phyloP scores from a whole-genome alignment of 1,140 invertebrate genomes.

The Zaprionus nigranus region DNA sequence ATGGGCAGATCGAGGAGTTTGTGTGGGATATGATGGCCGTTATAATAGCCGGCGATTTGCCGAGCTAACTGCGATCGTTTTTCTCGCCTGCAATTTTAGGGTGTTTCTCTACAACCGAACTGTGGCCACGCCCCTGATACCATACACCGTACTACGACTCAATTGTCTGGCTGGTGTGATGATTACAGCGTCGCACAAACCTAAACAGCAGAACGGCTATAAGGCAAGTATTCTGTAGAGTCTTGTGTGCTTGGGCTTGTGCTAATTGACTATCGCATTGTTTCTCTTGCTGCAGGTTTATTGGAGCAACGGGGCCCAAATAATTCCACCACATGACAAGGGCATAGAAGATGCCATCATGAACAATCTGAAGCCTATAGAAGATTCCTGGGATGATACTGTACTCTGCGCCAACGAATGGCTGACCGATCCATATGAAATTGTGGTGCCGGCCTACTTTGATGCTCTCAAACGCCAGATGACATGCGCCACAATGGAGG shows the following conservation, averaged over 20 bases:
- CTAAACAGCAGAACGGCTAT: constrained; percentile 99
- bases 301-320: constrained; percentile 97
- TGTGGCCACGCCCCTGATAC: constrained; percentile 96
- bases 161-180: constrained; percentile 93
- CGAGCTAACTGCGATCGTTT: constrained; percentile 94
- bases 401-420: constrained; percentile 28
- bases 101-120: constrained; percentile 92
- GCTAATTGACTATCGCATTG: background rate
- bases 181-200: constrained; percentile 99
- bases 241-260: too few species aligned
- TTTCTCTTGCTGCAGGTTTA: constrained; percentile 87
- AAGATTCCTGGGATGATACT: constrained; percentile 70
- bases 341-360: constrained; percentile 93
- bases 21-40: constrained; percentile 97
- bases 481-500: constrained; percentile 44
- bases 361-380: constrained; percentile 88
- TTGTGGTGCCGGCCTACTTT: constrained; percentile 53
- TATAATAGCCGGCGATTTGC: constrained; percentile 98
- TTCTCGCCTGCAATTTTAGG: constrained; percentile 90
- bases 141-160: constrained; percentile 90
- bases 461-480: constrained; percentile 51
- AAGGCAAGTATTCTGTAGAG: constrained; percentile 86
- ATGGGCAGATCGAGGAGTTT: constrained; percentile 88
- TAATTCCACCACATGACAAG: constrained; percentile 96
- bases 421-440: constrained; percentile 57